phyloP scores from a whole-genome alignment of 2,113 vertebrate genomes.

The Podilymbus podiceps region DNA sequence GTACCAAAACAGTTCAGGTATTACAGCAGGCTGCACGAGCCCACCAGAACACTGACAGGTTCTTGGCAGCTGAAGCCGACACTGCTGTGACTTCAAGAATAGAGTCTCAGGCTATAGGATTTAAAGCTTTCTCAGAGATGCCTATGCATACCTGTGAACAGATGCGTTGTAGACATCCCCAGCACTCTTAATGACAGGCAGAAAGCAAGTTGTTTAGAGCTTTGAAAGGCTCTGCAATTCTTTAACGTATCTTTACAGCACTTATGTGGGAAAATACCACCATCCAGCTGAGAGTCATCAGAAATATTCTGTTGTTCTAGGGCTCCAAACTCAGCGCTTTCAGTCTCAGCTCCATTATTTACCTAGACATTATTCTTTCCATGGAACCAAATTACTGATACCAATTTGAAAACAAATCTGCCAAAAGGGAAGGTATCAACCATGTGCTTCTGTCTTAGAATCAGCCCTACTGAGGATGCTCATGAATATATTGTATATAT shows the following conservation, averaged over 20 bases:
- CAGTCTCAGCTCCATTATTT: slow-evolving; percentile 60
- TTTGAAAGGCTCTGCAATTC: slow-evolving; percentile 61
- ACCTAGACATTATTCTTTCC: slow-evolving; percentile 52
- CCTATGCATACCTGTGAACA: slow-evolving; percentile 41
- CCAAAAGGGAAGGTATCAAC: slow-evolving; percentile 42
- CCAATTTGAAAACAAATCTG: slow-evolving; percentile 59
- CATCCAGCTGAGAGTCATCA: slow-evolving; percentile 61
- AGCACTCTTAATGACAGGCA: slow-evolving; percentile 60
- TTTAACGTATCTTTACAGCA: slow-evolving; percentile 56
- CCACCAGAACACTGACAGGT: background rate
- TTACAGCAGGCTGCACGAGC: background rate
- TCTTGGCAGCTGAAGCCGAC: slow-evolving; percentile 4
- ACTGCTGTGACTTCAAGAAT: background rate
- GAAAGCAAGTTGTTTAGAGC: slow-evolving; percentile 59
- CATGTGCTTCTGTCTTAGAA: slow-evolving; percentile 36
- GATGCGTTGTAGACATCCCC: slow-evolving; percentile 54
- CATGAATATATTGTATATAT: background rate
- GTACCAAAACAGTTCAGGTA: background rate
- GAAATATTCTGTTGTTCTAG: slow-evolving; percentile 56
- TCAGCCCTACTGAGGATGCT: slow-evolving; percentile 8
- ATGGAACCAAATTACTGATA: slow-evolving; percentile 29
- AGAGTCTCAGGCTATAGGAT: background rate
- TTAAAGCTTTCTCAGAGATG: slow-evolving; percentile 32
- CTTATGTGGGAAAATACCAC: slow-evolving; percentile 63
- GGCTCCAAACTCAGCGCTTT: slow-evolving; percentile 28